These are phyloP conservation scores for Ditula angustiorana DNA, from an alignment of 2,888 invertebrate species.

Conservation along the genomic window DNA sequence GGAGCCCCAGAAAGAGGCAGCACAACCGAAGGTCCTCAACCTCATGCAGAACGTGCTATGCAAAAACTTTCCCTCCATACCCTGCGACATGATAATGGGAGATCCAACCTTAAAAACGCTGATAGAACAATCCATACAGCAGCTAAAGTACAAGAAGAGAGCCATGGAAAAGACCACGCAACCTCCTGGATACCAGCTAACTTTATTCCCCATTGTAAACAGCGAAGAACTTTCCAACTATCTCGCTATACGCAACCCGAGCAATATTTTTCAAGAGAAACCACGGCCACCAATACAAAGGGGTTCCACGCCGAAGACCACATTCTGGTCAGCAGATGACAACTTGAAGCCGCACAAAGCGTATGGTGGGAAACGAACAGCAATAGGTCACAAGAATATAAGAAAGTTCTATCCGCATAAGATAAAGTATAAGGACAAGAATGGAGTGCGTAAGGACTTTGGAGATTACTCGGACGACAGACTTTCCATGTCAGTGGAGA, in stretches of 20 bases:
- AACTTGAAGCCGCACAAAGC: constrained; percentile 45
- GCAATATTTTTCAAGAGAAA: constrained; percentile 39
- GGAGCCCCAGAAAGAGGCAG: constrained; percentile 43
- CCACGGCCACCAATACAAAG: constrained; percentile 32
- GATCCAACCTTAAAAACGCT: constrained; percentile 63
- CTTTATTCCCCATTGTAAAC: constrained; percentile 65
- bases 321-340: constrained; percentile 41
- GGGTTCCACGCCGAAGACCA: background rate
- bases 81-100: constrained; percentile 67
- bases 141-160: constrained; percentile 66
- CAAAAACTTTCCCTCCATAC: constrained; percentile 71
- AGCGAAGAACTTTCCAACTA: constrained; percentile 70
- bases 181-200: constrained; percentile 51
- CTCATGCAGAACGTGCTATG: constrained; percentile 75
- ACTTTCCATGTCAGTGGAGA: constrained; percentile 70
- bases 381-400: constrained; percentile 62
- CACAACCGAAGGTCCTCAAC: constrained; percentile 47
- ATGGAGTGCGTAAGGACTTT: constrained; percentile 49
- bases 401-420: constrained; percentile 78
- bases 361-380: constrained; percentile 50
- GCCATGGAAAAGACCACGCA: constrained; percentile 57
- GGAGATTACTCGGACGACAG: constrained; percentile 65
- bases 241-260: constrained; percentile 56
- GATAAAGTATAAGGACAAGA: constrained; percentile 70
- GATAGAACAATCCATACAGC: constrained; percentile 70